Evolutionary conservation across 2,113 vertebrate species (phyloP), one percentile per base, ranked within the genome.

Genomic region (Oreochromis tanganicae): DNA sequence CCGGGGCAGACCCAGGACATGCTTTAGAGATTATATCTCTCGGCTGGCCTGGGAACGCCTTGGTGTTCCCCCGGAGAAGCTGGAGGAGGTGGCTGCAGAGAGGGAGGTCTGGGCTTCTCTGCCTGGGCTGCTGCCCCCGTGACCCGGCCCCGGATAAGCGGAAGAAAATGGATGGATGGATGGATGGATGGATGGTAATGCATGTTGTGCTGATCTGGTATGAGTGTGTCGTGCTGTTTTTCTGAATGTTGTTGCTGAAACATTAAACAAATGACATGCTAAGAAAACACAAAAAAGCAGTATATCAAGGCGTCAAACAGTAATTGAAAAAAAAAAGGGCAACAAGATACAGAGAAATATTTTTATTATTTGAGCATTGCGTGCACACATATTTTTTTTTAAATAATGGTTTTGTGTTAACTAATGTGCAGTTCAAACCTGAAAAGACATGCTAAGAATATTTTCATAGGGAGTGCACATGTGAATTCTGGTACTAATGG

Each of bases 351-450:
- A 41, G 63, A 68, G 19, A 41, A 68, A 63, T 36, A 0, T n/a
- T 36, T 21, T 66, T 38, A 38, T 68, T 41, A 21, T 21, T 24
- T 41, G 63, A 68, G 63, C 7, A 21, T 14, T 21, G 41, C 0
- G 4, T 41, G 34, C 0, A 41, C 34, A 24, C 36, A 24, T 68
- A 34, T 34, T 1, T 0, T 0, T 59, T 46, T 46, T 46, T 10
- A 38, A 9, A 7, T 12, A 12, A 54, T 10, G 9, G 19, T 54
- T 68, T 68, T 21, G 36, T 43, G 36, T 9, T 41, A 71, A 43
- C 5, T 71, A 9, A 43, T 16, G 38, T 73, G n/a, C 12, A 43
- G n/a, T 21, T 41, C 63, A 68, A 41, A 68, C 1, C n/a, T 0
- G 7, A 68, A 71, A 71, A 43, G 66, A 71, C n/a, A 46, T 24